Evolutionary conservation across 2,888 invertebrate genomes (phyloP), one percentile per base, ranked within the genome.

Genomic region (Tuberolachnus salignus): DNA sequence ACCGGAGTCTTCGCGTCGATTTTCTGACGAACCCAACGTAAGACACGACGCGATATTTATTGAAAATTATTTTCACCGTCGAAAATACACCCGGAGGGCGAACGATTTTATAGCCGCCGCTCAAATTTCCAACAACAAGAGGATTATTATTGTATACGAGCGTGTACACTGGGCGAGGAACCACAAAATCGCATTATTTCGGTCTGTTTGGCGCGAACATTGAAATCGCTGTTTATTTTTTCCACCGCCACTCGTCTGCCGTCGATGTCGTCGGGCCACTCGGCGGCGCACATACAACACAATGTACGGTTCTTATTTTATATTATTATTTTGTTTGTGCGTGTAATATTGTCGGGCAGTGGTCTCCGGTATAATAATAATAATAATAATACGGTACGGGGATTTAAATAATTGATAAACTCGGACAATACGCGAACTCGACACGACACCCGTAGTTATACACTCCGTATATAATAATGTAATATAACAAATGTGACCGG

Each of bases 391-490:
- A 57, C 26, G 21, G 11, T 63, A n/a, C n/a, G n/a, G 59, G 51
- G 67, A 78, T 78, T 78, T 78, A 46, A 78, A 78, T 78, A 78
- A 78, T 78, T 78, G 78, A 21, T 69, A 69, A 78, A 69, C 69
- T 78, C 78, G 69, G 78, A 69, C 69, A 78, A 78, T 78, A 21
- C n/a, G 49, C 42, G 67, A 78, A 78, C 78, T 34, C 78, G n/a
- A 69, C 78, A 78, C 78, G 78, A 69, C 67, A 78, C 78, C 78
- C n/a, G n/a, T n/a, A n/a, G n/a, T n/a, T n/a, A n/a, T 73, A 73
- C 51, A 13, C 16, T 16, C 34, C 6, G 34, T 34, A 34, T 34
- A 34, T n/a, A n/a, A n/a, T n/a, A n/a, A n/a, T n/a, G n/a, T n/a
- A n/a, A n/a, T n/a, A n/a, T n/a, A n/a, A n/a, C n/a, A n/a, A n/a